Evolutionary conservation across 64 coral and sea anemone genomes (phyloP), one percentile per base, ranked within the genome.

Genomic region (Montipora cactus): DNA sequence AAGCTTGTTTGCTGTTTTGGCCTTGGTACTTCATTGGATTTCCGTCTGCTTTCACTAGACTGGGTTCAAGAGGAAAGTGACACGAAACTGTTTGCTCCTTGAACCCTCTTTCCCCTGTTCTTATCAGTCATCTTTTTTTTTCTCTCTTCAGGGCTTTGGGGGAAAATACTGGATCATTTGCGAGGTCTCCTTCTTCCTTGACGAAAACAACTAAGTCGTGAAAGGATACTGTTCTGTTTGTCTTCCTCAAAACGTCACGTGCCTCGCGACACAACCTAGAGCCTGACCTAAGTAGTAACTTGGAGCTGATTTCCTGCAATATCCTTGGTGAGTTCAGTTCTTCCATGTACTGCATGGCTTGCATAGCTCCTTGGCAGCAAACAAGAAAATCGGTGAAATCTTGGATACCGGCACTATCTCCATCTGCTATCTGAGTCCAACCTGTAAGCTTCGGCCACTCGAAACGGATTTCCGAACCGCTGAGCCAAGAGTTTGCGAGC

Each of bases 121-220:
- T 16, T 91, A 4, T 67, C 28, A 84, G 74, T 18, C 48, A 79
- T n/a, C 13, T 44, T 58, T 12, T 75, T 75, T 23, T 88, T 81
- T 47, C 76, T 21, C 67, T 66, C 37, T 50, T 91, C 79, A 28
- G 67, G 9, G 87, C 87, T 59, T 92, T 71, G 3, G 84, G 85
- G 15, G 95, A 93, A 70, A 96, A 96, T 12, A 96, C 74, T 1
- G 78, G 95, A 45, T 96, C 95, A 62, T 89, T 96, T 5, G 90
- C 95, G 12, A 96, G 77, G 7, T 96, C 90, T 8, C 90, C 76
- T 70, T 96, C 90, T 72, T 78, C 57, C 20, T 22, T 92, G 8
- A 96, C 79, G 19, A 92, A 90, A 46, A 76, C 75, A 0, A 95
- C 84, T 13, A 95, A 72, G 15, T 95, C 89, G 3, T 71, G 19